These are phyloP conservation scores for Melanotaenia maccullochi DNA, from an alignment of 2,797 vertebrate genomes.

Conservation along the genomic window DNA sequence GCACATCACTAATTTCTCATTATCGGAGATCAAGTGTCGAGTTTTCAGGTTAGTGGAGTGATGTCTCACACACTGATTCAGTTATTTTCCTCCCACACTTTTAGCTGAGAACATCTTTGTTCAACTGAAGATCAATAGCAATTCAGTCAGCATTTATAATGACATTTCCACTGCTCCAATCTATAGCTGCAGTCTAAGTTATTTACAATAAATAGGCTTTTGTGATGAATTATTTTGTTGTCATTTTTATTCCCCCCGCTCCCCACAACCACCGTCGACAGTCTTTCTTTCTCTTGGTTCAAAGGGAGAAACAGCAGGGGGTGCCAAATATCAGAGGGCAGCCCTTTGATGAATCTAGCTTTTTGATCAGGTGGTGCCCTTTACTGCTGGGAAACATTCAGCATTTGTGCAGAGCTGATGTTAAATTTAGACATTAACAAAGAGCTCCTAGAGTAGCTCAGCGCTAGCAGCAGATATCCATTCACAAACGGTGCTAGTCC, in stretches of 20 bases:
- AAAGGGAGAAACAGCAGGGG: slow-evolving; percentile 76
- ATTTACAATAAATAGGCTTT: neutral
- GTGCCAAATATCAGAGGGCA: slow-evolving; percentile 77
- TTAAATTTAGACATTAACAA: slow-evolving; percentile 6
- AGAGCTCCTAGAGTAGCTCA: neutral
- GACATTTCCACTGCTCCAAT: neutral
- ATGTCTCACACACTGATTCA: slow-evolving; percentile 6
- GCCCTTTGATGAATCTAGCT: slow-evolving; percentile 54
- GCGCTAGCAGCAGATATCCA: neutral
- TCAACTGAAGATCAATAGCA: slow-evolving; percentile 14
- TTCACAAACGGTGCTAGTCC: slow-evolving; percentile 2
- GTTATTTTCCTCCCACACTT: slow-evolving; percentile 29
- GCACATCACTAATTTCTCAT: slow-evolving; percentile 20
- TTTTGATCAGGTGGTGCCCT: slow-evolving; percentile 59
- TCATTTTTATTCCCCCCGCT: neutral
- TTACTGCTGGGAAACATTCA: slow-evolving; percentile 31
- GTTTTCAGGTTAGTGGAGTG: slow-evolving; percentile 9
- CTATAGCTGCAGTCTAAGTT: neutral
- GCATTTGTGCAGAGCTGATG: neutral
- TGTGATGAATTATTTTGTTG: neutral
- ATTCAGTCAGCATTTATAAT: slow-evolving; percentile 19
- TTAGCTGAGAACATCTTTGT: slow-evolving; percentile 25
- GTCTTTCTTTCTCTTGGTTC: slow-evolving; percentile 32
- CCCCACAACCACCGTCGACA: too few relatives aligned
- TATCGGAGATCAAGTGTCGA: slow-evolving; percentile 7